Conservation (phyloP, 2,888 invertebrate genomes). For the Byasa hedistus region DNA sequence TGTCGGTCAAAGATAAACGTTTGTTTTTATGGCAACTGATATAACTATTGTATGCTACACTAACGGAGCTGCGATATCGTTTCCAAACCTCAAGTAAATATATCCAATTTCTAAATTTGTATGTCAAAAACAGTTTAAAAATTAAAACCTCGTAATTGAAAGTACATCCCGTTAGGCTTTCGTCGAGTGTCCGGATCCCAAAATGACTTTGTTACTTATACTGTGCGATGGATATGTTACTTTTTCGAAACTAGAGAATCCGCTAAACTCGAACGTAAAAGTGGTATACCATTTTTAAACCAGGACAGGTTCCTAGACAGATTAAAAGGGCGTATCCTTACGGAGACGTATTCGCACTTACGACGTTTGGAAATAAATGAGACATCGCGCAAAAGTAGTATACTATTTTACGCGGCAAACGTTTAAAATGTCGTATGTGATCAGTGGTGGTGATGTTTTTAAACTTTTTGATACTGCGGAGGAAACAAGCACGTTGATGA, state of each 20-base stretch:
- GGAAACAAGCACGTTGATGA: conserved; percentile 29
- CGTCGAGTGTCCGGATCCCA: too few relatives aligned
- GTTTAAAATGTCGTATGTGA: conserved; percentile 46
- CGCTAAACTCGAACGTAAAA: conserved; percentile 39
- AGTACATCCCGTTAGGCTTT: conserved; percentile 28
- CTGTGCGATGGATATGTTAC: conserved; percentile 31
- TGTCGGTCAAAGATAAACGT: too few relatives aligned
- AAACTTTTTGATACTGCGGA: conserved; percentile 36
- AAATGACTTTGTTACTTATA: conserved; percentile 31
- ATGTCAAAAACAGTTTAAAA: conserved; percentile 36
- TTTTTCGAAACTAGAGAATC: conserved; percentile 31
- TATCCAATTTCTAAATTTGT: conserved; percentile 6
- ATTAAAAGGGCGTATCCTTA: conserved; percentile 49
- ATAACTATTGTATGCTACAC: too few relatives aligned
- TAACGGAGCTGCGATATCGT: too few relatives aligned
- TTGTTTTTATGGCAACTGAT: too few relatives aligned
- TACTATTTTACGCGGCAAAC: conserved; percentile 51
- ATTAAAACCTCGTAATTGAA: conserved; percentile 50
- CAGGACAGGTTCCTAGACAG: conserved; percentile 42
- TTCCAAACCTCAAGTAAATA: too few relatives aligned
- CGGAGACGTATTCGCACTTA: conserved; percentile 39
- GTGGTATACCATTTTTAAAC: conserved; percentile 67
- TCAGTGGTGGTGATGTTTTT: conserved; percentile 8
- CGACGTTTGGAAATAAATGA: conserved; percentile 39
- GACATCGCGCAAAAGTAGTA: conserved; percentile 58